Conservation (phyloP, 2,888 invertebrate species). For the Phytoseiulus persimilis region DNA sequence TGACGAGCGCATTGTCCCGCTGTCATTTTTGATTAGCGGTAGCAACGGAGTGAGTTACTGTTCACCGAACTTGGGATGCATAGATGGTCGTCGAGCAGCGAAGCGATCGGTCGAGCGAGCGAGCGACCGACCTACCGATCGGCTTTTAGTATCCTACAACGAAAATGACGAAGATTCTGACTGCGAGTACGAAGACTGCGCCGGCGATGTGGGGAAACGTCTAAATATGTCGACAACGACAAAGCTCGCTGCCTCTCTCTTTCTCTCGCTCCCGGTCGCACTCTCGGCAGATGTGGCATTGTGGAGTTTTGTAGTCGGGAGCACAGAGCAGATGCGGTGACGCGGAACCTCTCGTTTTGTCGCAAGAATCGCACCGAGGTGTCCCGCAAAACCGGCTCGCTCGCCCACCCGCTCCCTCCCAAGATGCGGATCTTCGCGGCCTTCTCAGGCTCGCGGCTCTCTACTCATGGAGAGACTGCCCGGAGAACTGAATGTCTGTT, state of each 20-base stretch:
- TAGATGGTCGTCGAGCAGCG: background rate
- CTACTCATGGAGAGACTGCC: background rate
- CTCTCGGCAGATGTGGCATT: conserved; percentile 12
- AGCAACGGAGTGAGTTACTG: conserved; percentile 5
- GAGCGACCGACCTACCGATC: background rate
- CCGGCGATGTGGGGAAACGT: background rate
- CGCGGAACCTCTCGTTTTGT: conserved; percentile 37
- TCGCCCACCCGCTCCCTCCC: background rate
- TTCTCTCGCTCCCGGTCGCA: background rate
- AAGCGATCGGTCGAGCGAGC: background rate
- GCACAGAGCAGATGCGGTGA: conserved; percentile 33
- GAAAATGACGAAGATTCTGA: background rate
- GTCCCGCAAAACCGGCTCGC: background rate
- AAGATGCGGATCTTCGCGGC: background rate
- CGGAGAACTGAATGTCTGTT: no score
- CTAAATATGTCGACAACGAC: conserved; percentile 37
- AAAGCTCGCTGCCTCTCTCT: background rate
- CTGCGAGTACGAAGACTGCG: background rate
- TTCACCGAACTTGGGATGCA: background rate
- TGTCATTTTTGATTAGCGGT: conserved; percentile 36
- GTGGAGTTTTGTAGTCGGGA: conserved; percentile 28
- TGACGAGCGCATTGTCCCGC: conserved; percentile 36
- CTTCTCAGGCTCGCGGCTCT: background rate
- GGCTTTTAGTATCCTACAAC: background rate
- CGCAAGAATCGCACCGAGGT: conserved; percentile 32